A percentile compares a stretch with the other conserved stretches of the same genome.
Conservation (phyloP, 2,888 invertebrate genomes). For the Limnephilus rhombicus region DNA sequence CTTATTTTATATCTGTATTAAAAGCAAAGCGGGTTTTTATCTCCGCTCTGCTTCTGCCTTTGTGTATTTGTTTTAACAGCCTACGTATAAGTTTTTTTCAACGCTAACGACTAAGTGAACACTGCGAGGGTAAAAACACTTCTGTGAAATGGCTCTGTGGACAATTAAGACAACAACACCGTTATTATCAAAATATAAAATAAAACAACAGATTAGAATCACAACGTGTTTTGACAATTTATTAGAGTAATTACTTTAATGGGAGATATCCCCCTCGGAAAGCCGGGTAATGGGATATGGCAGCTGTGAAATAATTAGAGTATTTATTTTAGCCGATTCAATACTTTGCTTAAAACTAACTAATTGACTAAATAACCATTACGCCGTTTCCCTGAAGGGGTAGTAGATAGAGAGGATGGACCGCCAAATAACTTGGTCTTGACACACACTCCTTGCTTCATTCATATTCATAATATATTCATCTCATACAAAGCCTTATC, state of each 20-base stretch:
- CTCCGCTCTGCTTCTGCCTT: neutral
- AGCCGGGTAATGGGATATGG: neutral
- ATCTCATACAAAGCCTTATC: too few species aligned
- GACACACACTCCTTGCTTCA: too few species aligned
- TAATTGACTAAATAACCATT: too few species aligned
- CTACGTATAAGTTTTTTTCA: neutral
- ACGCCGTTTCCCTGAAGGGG: too few species aligned
- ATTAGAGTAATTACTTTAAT: neutral
- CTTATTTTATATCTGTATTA: neutral
- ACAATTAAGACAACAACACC: neutral
- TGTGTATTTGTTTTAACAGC: neutral
- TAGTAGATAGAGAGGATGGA: too few species aligned
- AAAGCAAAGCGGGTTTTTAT: neutral
- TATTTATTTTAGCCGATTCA: neutral
- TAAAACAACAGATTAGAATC: neutral
- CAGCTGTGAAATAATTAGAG: neutral
- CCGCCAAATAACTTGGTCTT: too few species aligned
- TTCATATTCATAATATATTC: too few species aligned
- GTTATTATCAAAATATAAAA: neutral
- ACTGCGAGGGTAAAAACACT: neutral
- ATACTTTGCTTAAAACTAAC: neutral
- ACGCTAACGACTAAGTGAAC: neutral
- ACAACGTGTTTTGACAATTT: neutral
- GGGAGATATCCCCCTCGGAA: neutral
- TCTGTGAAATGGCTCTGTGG: neutral